Percentiles rank a stretch among this genome's conserved stretches.
Conservation (phyloP, 2,113 vertebrate genomes). For the Pluvialis apricaria region DNA sequence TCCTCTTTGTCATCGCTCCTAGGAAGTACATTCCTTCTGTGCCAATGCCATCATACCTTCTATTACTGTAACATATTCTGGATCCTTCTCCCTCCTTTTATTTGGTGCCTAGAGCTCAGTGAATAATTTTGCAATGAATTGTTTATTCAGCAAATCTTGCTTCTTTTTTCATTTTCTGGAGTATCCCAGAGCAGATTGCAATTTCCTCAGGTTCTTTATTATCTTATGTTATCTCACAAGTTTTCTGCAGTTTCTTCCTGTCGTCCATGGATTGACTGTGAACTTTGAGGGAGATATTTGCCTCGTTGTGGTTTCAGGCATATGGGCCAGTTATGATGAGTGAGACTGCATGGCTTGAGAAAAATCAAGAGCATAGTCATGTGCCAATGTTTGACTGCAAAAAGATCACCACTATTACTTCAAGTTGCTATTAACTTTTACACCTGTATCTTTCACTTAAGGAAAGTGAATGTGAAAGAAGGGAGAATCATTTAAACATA, state of each 20-base stretch:
- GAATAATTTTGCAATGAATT: not conserved
- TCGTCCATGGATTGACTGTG: not conserved
- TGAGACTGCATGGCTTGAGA: not conserved
- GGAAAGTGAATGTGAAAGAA: not conserved
- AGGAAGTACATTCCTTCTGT: not conserved
- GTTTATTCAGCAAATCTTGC: slow-evolving; percentile 4
- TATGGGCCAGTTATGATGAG: not conserved
- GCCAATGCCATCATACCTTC: not conserved
- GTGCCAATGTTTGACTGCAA: not conserved
- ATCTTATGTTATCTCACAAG: not conserved
- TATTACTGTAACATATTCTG: not conserved
- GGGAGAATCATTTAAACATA: not conserved
- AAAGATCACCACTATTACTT: not conserved
- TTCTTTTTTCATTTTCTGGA: not conserved
- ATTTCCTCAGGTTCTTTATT: not conserved
- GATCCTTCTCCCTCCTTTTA: not conserved
- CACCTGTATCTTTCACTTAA: not conserved
- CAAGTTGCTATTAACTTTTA: not conserved
- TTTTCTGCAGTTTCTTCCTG: slow-evolving; percentile 4
- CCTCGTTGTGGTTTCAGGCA: not conserved
- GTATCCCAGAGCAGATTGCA: not conserved
- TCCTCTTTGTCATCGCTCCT: not conserved
- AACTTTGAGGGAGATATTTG: not conserved
- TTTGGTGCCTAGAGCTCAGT: not conserved
- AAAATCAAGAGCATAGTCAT: not conserved